phyloP scores from a whole-genome alignment of 1,140 invertebrate genomes.

The Zophobas atratus region DNA sequence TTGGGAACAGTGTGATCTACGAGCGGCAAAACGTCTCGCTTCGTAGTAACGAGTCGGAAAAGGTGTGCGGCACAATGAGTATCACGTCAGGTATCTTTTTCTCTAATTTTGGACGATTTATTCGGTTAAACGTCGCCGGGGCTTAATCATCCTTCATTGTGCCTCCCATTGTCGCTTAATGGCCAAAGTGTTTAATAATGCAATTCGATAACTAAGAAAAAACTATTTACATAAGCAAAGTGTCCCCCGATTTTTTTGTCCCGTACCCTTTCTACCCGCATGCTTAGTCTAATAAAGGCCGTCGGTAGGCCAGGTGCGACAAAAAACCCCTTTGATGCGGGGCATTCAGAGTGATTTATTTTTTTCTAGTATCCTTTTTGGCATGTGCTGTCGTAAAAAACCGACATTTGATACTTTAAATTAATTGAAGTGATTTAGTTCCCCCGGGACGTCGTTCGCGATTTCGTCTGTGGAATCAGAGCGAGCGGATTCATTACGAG shows the following conservation, averaged over 20 bases:
- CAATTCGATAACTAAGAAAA: constrained; percentile 45
- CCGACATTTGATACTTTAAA: constrained; percentile 44
- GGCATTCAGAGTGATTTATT: constrained; percentile 46
- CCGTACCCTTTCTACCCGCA: constrained; percentile 44
- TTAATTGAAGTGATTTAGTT: constrained; percentile 33
- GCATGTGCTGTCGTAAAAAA: constrained; percentile 46
- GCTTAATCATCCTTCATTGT: constrained; percentile 32
- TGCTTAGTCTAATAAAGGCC: constrained; percentile 42
- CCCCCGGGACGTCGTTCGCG: not conserved
- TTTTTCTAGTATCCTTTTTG: constrained; percentile 37
- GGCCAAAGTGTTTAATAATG: constrained; percentile 33
- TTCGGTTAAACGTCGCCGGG: too few relatives aligned
- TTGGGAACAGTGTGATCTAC: too few relatives aligned
- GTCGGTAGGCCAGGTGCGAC: constrained; percentile 44
- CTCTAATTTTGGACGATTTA: too few relatives aligned
- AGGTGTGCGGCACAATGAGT: too few relatives aligned
- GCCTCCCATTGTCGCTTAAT: constrained; percentile 41
- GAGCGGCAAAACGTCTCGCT: too few relatives aligned
- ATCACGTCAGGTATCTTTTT: too few relatives aligned
- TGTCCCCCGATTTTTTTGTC: constrained; percentile 39
- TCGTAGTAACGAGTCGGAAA: too few relatives aligned
- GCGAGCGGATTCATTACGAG: constrained; percentile 43
- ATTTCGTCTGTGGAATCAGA: constrained; percentile 7
- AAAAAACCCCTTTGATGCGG: constrained; percentile 48
- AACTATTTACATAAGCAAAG: constrained; percentile 46